Conservation (phyloP, 2,888 invertebrate species). For the Dryomyza anilis region DNA sequence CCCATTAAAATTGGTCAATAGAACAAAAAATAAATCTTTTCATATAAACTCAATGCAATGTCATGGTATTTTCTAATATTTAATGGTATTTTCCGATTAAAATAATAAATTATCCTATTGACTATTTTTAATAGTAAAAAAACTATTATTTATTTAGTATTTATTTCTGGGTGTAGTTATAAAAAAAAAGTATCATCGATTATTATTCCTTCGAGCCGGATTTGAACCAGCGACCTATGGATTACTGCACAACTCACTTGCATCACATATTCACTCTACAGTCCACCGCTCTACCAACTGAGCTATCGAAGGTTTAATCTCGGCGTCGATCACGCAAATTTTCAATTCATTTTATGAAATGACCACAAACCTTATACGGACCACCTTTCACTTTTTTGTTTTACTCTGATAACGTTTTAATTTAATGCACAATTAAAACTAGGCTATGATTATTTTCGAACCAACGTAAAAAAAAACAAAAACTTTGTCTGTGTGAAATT, state of each 20-base stretch:
- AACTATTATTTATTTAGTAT: neutral
- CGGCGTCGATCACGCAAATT: neutral
- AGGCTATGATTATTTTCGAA: neutral
- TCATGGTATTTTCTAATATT: no score
- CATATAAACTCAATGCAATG: no score
- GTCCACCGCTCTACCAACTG: slow-evolving; percentile 53
- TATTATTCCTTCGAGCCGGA: slow-evolving; percentile 55
- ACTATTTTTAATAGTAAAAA: neutral
- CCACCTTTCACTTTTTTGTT: slow-evolving; percentile 3
- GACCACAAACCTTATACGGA: neutral
- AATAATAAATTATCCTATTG: neutral
- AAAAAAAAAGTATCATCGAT: neutral
- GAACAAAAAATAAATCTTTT: no score
- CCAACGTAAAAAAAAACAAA: no score
- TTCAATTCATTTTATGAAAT: neutral
- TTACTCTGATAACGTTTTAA: no score
- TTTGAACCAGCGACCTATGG: slow-evolving; percentile 58
- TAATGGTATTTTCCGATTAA: neutral
- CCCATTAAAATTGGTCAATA: no score
- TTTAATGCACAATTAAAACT: no score
- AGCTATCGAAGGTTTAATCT: slow-evolving; percentile 45
- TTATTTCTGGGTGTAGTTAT: neutral
- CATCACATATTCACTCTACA: slow-evolving; percentile 38
- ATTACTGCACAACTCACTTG: slow-evolving; percentile 29
- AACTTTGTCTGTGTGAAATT: no score